A percentile compares a stretch with the other conserved stretches of the same genome.
Evolutionary conservation across 64 coral and sea anemone genomes (phyloP).

Genomic region (Porites australiensis): DNA sequence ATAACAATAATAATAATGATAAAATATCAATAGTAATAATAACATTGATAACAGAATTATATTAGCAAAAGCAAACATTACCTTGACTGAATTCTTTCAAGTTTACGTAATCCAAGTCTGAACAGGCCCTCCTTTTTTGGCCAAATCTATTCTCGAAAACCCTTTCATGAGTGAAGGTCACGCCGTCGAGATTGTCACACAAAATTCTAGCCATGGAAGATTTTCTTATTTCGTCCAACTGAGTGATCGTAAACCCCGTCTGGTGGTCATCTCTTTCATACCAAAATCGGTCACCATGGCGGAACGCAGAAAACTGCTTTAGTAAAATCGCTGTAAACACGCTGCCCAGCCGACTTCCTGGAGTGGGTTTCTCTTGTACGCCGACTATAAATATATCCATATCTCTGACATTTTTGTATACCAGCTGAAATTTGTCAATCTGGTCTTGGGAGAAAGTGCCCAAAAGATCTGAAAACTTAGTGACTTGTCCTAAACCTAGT

Average conservation of each 20-base stretch:
- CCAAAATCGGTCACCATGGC: constrained; percentile 52
- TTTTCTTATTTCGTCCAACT: neutral
- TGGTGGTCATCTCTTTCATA: neutral
- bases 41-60: no score
- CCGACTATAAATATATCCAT: constrained; percentile 58
- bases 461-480: neutral
- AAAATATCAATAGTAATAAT: no score
- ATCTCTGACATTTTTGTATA: constrained; percentile 1
- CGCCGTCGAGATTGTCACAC: neutral
- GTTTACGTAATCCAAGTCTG: neutral
- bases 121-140: neutral
- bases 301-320: constrained; percentile 9
- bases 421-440: neutral
- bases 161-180: neutral
- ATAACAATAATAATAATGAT: no score
- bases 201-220: neutral
- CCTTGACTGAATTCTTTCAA: neutral
- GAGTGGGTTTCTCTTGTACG: neutral
- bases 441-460: neutral
- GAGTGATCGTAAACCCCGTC: neutral
- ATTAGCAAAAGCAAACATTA: neutral
- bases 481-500: constrained; percentile 7
- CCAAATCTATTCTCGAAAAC: neutral
- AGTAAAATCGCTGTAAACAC: constrained; percentile 46
- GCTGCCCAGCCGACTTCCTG: constrained; percentile 1